Evolutionary conservation across 2,113 vertebrate genomes (phyloP).

Genomic region (Clupea harengus): DNA sequence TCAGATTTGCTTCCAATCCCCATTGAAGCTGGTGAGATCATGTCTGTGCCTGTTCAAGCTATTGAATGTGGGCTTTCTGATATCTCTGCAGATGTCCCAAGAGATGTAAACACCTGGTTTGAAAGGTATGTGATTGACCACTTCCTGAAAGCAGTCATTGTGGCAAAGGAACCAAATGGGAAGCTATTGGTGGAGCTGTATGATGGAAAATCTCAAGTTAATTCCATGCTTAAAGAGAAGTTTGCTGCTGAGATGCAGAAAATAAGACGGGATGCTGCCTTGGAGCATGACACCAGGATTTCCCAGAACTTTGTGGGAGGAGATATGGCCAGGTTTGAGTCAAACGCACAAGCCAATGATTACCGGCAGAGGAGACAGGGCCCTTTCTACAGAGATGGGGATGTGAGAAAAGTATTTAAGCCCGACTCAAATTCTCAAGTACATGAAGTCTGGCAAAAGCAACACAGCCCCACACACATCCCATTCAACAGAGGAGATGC

Average conservation of each 20-base stretch:
- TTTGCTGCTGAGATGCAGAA: slow-evolving; percentile 56
- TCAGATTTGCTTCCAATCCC: slow-evolving; percentile 80
- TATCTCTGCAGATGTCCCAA: slow-evolving; percentile 63
- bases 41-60: slow-evolving; percentile 86
- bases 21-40: slow-evolving; percentile 76
- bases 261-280: slow-evolving; percentile 1
- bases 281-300: slow-evolving; percentile 22
- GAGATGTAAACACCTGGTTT: slow-evolving; percentile 80
- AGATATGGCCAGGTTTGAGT: neutral
- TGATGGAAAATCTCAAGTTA: slow-evolving; percentile 76
- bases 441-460: neutral
- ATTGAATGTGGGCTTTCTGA: slow-evolving; percentile 83
- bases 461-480: neutral
- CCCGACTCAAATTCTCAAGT: neutral
- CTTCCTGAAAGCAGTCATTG: slow-evolving; percentile 75
- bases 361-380: neutral
- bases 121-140: slow-evolving; percentile 68
- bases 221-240: slow-evolving; percentile 75
- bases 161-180: slow-evolving; percentile 82
- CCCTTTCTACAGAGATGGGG: neutral
- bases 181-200: slow-evolving; percentile 85
- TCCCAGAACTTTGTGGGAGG: neutral
- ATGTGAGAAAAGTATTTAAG: neutral
- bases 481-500: neutral
- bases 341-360: neutral